Base-by-base conservation (phyloP, 2,113 vertebrate species). In the Sceloporus undulatus region DNA sequence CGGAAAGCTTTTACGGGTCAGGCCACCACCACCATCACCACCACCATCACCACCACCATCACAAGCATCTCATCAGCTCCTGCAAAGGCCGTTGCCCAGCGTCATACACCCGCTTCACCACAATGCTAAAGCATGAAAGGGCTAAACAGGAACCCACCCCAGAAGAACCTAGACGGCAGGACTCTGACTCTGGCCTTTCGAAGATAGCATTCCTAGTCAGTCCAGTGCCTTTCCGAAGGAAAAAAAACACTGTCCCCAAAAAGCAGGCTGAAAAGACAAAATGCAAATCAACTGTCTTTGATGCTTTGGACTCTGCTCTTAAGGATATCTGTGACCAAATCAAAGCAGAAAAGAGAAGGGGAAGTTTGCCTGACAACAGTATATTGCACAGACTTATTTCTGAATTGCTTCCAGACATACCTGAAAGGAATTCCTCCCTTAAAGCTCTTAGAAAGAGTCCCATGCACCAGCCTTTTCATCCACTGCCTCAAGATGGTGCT, bases 181-280 rank as follows among this genome's bases (percentile, higher is more conserved):
- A 98, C 84, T 94, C 96, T 59, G 98, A 98, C 92, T 97, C 98
- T 68, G 97, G 98, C 88, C 98, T 99, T 91, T 98, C 99, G 87
- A 99, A 99, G 95, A 97, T 99, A 92, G 99, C 99, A 90, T 99
- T 98, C 93, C 97, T 99, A 34, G 98, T 99, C 96, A 99, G 99
- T 76, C 99, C 99, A 84, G 98, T 99, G 98, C 99, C 99, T 98
- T 99, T 99, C 96, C 98, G 98, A 82, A 98, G 98, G 95, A 99
- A 98, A 98, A 99, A 98, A 96, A 97, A 95, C 90, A 91, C 97
- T 34, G 95, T 97, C 88, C 97, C 98, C 90, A 97, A 97, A 91
- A 97, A 96, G 88, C 97, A 97, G 93, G 91, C 96, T 62, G 96
- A 97, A 89, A 97, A 97, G 88, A 96, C 97, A 40, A 98, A 97